Conservation (phyloP, 2,113 vertebrate genomes). For the Crotalus viridis region DNA sequence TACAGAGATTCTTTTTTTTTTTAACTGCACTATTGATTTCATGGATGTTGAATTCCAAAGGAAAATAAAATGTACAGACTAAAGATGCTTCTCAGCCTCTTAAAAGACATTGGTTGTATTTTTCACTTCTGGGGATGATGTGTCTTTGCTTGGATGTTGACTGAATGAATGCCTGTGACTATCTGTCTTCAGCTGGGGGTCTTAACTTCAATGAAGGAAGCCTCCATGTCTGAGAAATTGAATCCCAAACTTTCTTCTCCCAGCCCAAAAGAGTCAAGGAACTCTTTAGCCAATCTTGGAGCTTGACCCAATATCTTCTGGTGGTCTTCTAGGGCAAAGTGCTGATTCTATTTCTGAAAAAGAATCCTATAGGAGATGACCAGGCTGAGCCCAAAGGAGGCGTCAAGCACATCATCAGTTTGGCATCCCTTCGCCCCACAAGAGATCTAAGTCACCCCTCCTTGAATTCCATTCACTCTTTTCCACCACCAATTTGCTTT, state of each 20-base stretch:
- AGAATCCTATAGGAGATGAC: not conserved
- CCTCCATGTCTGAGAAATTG: not conserved
- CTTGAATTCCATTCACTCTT: not conserved
- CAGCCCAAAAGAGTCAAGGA: not conserved
- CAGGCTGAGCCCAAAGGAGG: not conserved
- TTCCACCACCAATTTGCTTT: not conserved
- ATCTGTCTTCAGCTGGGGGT: too few relatives aligned
- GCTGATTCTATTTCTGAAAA: not conserved
- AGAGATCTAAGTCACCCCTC: not conserved
- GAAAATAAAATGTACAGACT: not conserved
- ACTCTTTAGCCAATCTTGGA: not conserved
- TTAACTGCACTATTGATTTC: not conserved
- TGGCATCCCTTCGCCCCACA: not conserved
- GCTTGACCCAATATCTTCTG: not conserved
- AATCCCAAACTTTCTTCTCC: not conserved
- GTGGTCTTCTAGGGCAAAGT: not conserved
- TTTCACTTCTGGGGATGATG: not conserved
- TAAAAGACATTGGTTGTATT: not conserved
- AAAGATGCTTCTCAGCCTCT: not conserved
- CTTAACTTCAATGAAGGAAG: not conserved
- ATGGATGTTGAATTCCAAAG: not conserved
- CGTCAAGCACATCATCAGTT: not conserved
- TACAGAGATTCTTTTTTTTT: not conserved
- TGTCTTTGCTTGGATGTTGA: not conserved
- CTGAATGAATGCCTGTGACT: not conserved